Evolutionary conservation across 2,888 invertebrate genomes (phyloP).

Genomic region (Cantharis flavilabris): DNA sequence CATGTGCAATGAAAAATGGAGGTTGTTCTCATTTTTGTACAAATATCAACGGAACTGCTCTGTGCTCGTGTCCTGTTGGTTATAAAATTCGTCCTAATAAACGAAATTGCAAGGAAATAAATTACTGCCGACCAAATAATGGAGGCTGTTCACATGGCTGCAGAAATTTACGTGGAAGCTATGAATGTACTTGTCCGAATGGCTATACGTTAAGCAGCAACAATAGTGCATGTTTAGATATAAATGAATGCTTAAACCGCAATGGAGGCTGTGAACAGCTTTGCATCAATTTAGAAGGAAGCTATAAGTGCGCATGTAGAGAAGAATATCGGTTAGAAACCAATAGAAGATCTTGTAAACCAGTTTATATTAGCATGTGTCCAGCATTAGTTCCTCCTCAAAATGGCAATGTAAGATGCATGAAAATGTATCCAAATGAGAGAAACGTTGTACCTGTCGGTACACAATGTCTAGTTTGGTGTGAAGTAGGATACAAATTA

Average conservation of each 20-base stretch:
- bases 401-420: constrained; percentile 41
- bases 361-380: constrained; percentile 38
- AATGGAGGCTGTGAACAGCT: constrained; percentile 57
- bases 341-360: constrained; percentile 38
- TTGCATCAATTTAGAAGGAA: constrained; percentile 58
- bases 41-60: constrained; percentile 32
- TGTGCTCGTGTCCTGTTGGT: constrained; percentile 62
- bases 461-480: constrained; percentile 58
- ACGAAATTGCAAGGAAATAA: constrained; percentile 58
- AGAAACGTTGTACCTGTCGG: constrained; percentile 44
- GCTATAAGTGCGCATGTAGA: constrained; percentile 59
- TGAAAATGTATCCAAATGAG: constrained; percentile 23
- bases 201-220: constrained; percentile 51
- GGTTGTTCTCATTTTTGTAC: constrained; percentile 63
- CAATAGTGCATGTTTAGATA: constrained; percentile 49
- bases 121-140: constrained; percentile 63
- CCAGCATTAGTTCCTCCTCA: constrained; percentile 38
- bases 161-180: constrained; percentile 58
- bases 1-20: constrained; percentile 56
- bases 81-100: constrained; percentile 54
- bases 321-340: constrained; percentile 48
- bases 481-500: constrained; percentile 60
- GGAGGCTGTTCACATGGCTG: constrained; percentile 70
- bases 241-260: constrained; percentile 56
- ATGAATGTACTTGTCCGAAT: constrained; percentile 57